A percentile compares a stretch with the other conserved stretches of the same genome.
phyloP scores from a whole-genome alignment of 2,888 invertebrate species.

The Drosophila formosana region DNA sequence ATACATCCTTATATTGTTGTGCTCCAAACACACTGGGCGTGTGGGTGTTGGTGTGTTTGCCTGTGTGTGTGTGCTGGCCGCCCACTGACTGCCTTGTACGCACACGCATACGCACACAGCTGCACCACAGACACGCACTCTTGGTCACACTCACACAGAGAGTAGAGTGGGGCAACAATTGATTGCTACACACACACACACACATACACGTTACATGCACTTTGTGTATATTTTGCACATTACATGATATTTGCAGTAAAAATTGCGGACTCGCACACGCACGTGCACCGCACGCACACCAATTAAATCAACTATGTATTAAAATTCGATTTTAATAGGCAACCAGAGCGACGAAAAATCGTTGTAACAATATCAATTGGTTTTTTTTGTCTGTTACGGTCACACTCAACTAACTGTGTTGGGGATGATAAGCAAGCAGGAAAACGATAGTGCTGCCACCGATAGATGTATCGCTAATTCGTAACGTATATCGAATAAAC shows the following conservation, averaged over 20 bases:
- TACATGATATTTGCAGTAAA: slow-evolving; percentile 56
- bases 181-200: slow-evolving; percentile 46
- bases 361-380: slow-evolving; percentile 69
- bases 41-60: slow-evolving; percentile 16
- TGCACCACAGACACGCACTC: slow-evolving; percentile 53
- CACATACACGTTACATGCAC: slow-evolving; percentile 42
- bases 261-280: slow-evolving; percentile 43
- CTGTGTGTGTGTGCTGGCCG: slow-evolving; percentile 36
- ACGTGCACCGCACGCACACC: slow-evolving; percentile 56
- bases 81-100: slow-evolving; percentile 56
- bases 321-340: slow-evolving; percentile 33
- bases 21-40: slow-evolving; percentile 13
- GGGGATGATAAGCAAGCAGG: slow-evolving; percentile 46
- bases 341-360: slow-evolving; percentile 68
- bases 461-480: slow-evolving; percentile 22
- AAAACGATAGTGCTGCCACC: slow-evolving; percentile 19
- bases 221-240: slow-evolving; percentile 38
- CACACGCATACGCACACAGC: slow-evolving; percentile 52
- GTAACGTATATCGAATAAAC: slow-evolving; percentile 14
- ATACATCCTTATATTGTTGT: slow-evolving; percentile 51
- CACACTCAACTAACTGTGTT: slow-evolving; percentile 42
- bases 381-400: slow-evolving; percentile 47
- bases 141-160: slow-evolving; percentile 51
- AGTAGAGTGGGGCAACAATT: slow-evolving; percentile 58
- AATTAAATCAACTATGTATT: slow-evolving; percentile 33